Percentiles rank a stretch among this genome's conserved stretches.
phyloP scores from a whole-genome alignment of 2,888 invertebrate species.

The Erebia aethiops region DNA sequence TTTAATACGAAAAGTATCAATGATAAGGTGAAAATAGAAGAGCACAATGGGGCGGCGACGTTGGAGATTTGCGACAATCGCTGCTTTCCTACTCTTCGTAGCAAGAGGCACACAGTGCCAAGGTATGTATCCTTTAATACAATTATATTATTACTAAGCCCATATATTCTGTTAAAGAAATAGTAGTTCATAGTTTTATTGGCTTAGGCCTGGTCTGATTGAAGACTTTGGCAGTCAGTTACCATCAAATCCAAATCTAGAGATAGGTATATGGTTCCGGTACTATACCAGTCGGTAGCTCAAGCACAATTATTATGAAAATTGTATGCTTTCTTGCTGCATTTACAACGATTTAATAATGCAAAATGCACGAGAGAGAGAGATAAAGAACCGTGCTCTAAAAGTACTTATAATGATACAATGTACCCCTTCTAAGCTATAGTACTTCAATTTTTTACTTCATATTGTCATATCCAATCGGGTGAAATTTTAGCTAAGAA shows the following conservation, averaged over 20 bases:
- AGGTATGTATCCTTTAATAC: slow-evolving; percentile 55
- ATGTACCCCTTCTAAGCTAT: background rate
- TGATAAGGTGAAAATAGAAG: slow-evolving; percentile 72
- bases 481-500: background rate
- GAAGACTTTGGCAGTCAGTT: background rate
- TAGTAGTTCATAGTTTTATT: too few relatives aligned
- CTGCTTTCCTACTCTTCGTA: slow-evolving; percentile 71
- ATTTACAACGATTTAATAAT: too few relatives aligned
- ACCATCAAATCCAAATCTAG: background rate
- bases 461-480: background rate
- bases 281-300: too few relatives aligned
- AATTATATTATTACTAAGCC: background rate
- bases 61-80: slow-evolving; percentile 73
- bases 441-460: background rate
- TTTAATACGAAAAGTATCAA: slow-evolving; percentile 50
- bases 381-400: too few relatives aligned
- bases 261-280: background rate
- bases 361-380: too few relatives aligned
- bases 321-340: too few relatives aligned
- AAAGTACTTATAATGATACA: background rate
- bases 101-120: slow-evolving; percentile 74
- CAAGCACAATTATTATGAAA: too few relatives aligned
- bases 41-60: slow-evolving; percentile 75
- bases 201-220: background rate
- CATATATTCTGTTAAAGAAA: background rate